phyloP scores from a whole-genome alignment of 2,113 vertebrate genomes.

The Python bivittatus region DNA sequence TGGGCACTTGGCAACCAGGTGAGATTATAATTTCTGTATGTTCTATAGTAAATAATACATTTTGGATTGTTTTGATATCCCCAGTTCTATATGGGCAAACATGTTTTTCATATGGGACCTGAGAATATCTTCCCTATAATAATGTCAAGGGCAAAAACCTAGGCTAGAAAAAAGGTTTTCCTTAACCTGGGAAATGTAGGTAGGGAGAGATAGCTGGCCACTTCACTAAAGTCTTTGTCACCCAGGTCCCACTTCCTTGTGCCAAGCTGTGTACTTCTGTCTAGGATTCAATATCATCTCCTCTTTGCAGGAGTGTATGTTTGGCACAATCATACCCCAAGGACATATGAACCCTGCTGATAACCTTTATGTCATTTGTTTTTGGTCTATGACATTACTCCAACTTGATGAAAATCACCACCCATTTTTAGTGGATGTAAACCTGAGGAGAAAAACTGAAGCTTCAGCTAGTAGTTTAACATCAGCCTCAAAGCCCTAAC shows the following conservation, averaged over 20 bases:
- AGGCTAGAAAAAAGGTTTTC: not conserved
- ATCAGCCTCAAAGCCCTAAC: not conserved
- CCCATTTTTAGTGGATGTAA: not conserved
- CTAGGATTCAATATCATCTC: not conserved
- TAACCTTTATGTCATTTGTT: not conserved
- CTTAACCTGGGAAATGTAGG: not conserved
- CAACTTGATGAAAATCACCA: not conserved
- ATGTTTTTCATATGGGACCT: not conserved
- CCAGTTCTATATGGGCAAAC: not conserved
- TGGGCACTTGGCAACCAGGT: not conserved
- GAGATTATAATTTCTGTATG: not conserved
- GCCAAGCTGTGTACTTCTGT: too few species aligned
- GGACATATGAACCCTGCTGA: not conserved
- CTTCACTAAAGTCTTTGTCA: too few species aligned
- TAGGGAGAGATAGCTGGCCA: too few species aligned
- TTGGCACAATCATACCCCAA: not conserved
- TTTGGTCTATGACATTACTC: not conserved
- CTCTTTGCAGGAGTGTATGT: not conserved
- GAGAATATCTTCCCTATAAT: not conserved
- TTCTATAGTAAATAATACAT: not conserved
- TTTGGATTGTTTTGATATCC: not conserved
- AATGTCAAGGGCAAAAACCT: not conserved
- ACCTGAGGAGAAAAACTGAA: not conserved
- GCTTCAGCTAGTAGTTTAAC: not conserved
- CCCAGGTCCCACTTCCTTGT: too few species aligned